Base-by-base conservation (phyloP, 1,140 invertebrate species). In the Leptonema lineaticorne region DNA sequence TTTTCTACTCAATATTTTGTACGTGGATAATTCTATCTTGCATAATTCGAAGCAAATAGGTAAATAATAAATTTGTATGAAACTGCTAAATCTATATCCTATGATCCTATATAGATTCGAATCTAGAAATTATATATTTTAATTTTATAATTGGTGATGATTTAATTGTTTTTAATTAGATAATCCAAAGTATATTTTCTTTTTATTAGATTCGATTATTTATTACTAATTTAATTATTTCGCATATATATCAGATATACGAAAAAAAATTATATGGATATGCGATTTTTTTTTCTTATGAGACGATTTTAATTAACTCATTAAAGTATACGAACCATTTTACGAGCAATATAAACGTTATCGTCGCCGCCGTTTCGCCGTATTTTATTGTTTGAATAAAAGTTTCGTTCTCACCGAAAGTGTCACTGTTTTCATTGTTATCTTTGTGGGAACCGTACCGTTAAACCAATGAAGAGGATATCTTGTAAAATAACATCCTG, bases 391-490 rank as follows among this genome's bases (percentile, higher is more conserved):
- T 53, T 41, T 41, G 22, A 26, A 53, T 24, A 53, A 53, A 48
- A 24, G 20, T 26, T 50, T 53, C 27, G 50, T 53, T 53, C 50
- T 53, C 50, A 53, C 50, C 45, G 24, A 62, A n/a, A 7, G 41
- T 62, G 30, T 37, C 22, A 62, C 59, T 62, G 59, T 62, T 62
- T n/a, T n/a, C 14, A 30, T 26, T 16, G 59, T 24, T 62, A 62
- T 62, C 59, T 24, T 28, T 62, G 59, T 62, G 59, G 59, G 59
- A 62, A 62, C 29, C 30, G 41, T 62, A 53, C 50, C 30, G 59
- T 62, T 62, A 28, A 14, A 45, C 3, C 59, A 22, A 46, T 3
- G 33, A 46, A 37, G 59, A 62, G 30, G 33, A 62, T 45, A 62
- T 62, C 33, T 37, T 45, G 59, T 62, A 24, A 45, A 62, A 41